phyloP scores from a whole-genome alignment of 2,888 invertebrate genomes.

The Drosophila meridionalis region DNA sequence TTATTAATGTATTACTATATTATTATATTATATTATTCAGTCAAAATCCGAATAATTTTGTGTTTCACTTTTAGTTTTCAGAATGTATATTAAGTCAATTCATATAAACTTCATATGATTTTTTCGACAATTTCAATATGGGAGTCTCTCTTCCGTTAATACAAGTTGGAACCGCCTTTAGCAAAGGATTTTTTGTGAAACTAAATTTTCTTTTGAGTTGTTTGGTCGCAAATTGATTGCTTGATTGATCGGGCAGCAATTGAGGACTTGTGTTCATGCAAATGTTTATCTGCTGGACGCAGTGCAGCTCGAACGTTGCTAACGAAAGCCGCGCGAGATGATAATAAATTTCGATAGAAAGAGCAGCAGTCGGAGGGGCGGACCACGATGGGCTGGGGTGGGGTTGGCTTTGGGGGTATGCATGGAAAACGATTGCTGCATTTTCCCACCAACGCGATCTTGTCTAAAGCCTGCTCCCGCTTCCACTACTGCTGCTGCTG shows the following conservation, averaged over 20 bases:
- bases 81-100: too few relatives aligned
- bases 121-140: not conserved
- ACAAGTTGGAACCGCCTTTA: not conserved
- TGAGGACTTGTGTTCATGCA: constrained; percentile 45
- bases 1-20: too few relatives aligned
- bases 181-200: not conserved
- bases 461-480: constrained; percentile 48
- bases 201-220: not conserved
- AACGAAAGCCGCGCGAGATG: constrained; percentile 65
- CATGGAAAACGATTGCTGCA: constrained; percentile 57
- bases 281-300: constrained; percentile 43
- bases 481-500: constrained; percentile 3
- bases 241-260: constrained; percentile 50
- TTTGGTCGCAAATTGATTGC: constrained; percentile 41
- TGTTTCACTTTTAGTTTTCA: too few relatives aligned
- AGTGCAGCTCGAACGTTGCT: constrained; percentile 7
- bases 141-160: not conserved
- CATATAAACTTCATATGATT: too few relatives aligned
- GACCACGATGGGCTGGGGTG: not conserved
- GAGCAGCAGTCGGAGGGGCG: not conserved
- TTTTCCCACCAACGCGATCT: constrained; percentile 79
- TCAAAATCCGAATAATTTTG: too few relatives aligned
- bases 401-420: constrained; percentile 15
- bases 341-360: constrained; percentile 67
- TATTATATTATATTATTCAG: too few relatives aligned